Evolutionary conservation across 2,113 vertebrate species (phyloP), one percentile per base, ranked within the genome.

Genomic region (Gopherus evgoodei): DNA sequence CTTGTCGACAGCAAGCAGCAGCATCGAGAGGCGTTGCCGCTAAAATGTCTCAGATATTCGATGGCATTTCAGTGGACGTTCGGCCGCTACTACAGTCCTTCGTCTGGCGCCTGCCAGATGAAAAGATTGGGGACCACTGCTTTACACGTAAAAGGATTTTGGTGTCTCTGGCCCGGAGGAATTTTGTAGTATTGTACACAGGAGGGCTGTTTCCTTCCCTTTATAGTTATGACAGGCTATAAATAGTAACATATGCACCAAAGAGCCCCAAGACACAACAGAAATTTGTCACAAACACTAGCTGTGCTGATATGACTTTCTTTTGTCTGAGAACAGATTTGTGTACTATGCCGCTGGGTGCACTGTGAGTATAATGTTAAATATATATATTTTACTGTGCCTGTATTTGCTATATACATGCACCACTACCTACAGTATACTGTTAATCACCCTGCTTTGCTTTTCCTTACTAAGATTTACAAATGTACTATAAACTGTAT

Each of bases 391-490:
- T 49, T 86, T 81, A 56, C 52, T 47, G 54, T 62, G 82, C 22
- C 56, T 57, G 17, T 57, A n/a, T 3, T 4, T 21, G 89, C 83
- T 42, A 5, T 4, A 56, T 11, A 16, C 81, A 21, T 19, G 3
- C 9, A 49, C 59, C 16, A 59, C 90, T 91, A 50, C 47, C 82
- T 93, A 3, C 52, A 0, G 0, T 52, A 17, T 10, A 9, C 25
- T 90, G 27, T 49, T 87, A 75, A 7, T 42, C 69, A n/a, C 22
- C 82, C 84, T 82, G 79, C 92, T 95, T 14, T 44, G 9, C 1
- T 56, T 89, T 93, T 86, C 89, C 16, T 85, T 82, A 35, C 84
- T 86, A 47, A 85, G 69, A 11, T 22, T 17, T 84, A 31, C 53
- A 69, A 86, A 80, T 88, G 76, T 81, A 9, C 3, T 3, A 90